phyloP scores from a whole-genome alignment of 2,888 invertebrate genomes.

The Cynaeus angustus region DNA sequence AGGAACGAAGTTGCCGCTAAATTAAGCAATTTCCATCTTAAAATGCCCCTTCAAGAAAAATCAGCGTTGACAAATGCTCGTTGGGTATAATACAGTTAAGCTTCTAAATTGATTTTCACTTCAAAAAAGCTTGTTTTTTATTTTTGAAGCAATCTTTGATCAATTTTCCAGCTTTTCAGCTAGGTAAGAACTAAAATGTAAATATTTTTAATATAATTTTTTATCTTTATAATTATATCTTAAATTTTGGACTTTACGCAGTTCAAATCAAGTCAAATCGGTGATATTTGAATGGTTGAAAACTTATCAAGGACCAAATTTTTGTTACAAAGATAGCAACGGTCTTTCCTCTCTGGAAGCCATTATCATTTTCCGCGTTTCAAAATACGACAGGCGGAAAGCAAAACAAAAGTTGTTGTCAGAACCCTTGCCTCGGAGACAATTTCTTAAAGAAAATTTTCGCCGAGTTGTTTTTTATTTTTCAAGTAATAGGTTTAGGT shows the following conservation, averaged over 20 bases:
- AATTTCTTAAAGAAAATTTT: constrained; percentile 9
- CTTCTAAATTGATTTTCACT: no score
- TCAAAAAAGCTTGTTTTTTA: no score
- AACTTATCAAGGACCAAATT: background rate
- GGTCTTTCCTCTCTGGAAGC: background rate
- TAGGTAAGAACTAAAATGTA: no score
- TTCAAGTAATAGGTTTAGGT: background rate
- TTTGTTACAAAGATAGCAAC: background rate
- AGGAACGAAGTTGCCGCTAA: constrained; percentile 14
- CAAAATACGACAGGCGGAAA: constrained; percentile 14
- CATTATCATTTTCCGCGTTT: constrained; percentile 1
- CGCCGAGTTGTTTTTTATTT: background rate
- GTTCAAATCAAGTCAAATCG: no score
- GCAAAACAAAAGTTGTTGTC: constrained; percentile 13
- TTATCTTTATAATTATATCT: no score
- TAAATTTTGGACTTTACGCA: no score
- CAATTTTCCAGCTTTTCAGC: no score
- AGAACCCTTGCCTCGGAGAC: constrained; percentile 14
- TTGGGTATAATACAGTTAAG: no score
- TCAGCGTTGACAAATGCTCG: constrained; percentile 1
- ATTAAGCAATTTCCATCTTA: constrained; percentile 24
- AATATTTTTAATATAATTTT: no score
- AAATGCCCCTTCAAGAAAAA: background rate
- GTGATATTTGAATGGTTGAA: no score
- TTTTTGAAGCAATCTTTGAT: no score